Base-by-base conservation (phyloP, 2,888 invertebrate genomes). In the Acrobasis suavella region DNA sequence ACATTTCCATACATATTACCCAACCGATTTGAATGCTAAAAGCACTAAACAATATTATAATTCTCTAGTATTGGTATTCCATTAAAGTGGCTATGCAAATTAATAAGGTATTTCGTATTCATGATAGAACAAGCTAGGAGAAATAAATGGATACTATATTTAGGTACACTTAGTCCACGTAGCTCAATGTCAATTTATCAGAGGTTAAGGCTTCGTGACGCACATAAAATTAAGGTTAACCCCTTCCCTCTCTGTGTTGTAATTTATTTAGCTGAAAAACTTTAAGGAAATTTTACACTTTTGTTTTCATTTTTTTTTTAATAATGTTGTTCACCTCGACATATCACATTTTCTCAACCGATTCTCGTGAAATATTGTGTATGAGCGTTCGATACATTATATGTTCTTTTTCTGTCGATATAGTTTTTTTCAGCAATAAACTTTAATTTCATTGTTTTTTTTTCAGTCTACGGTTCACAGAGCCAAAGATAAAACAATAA, bases 91-190 rank as follows among this genome's bases (percentile, higher is more conserved):
- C 12, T 3, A 52, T 22, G 22, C 52, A 32, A 52, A 52, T 52
- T 52, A 52, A 52, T 52, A 32, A 37, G 52, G 32, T 22, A 52
- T 32, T 52, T 52, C 22, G 22, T 52, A 52, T 52, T 52, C 52
- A 52, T 52, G 32, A 52, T 52, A 32, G 32, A 52, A 52, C 22
- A 32, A 52, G 32, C 32, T 52, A 46, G 52, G 52, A 32, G 32
- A 52, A 52, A 52, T 32, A 32, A 37, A 52, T 51, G 46, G 46
- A n/a, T 46, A 46, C n/a, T 46, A 46, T 46, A 46, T 46, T 46
- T 46, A 46, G 46, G 46, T 46, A 14, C 46, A 10, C 46, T 46
- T n/a, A 46, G 14, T 14, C 14, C n/a, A n/a, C 46, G 32, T 46
- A n/a, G 46, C 46, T 46, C 46, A 46, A 46, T 46, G 46, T 10